A percentile compares a stretch with the other conserved stretches of the same genome.
phyloP scores from a whole-genome alignment of 2,888 invertebrate species.

The Tinea pellionella region DNA sequence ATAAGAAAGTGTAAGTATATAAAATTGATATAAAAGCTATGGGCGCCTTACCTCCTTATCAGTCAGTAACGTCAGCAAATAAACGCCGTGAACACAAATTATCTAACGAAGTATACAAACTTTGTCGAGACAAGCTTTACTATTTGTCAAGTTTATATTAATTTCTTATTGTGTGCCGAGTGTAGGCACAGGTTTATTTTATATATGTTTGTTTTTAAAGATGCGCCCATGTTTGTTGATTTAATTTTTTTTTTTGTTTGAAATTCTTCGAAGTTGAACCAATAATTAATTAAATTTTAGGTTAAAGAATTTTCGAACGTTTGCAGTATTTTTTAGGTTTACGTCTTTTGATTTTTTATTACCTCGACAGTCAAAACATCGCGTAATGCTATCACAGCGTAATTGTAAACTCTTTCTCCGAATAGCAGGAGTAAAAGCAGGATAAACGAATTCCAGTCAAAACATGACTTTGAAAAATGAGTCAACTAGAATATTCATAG shows the following conservation, averaged over 20 bases:
- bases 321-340: too few species aligned
- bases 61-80: constrained; percentile 57
- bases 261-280: too few species aligned
- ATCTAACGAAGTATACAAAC: neutral
- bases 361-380: too few species aligned
- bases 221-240: neutral
- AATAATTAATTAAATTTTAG: too few species aligned
- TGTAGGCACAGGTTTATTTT: neutral
- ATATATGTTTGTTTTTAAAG: too few species aligned
- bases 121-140: constrained; percentile 8
- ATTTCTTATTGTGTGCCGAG: neutral
- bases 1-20: neutral
- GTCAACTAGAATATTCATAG: neutral
- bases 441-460: neutral
- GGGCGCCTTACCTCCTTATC: constrained; percentile 41
- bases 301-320: too few species aligned
- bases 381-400: too few species aligned
- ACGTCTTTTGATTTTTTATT: too few species aligned
- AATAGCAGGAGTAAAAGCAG: neutral
- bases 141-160: constrained; percentile 10
- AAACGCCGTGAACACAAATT: neutral
- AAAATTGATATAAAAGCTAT: neutral
- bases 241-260: neutral
- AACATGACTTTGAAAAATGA: neutral
- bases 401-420: too few species aligned